Conservation (phyloP, 2,113 vertebrate genomes). For the Microcebus griseorufus region DNA sequence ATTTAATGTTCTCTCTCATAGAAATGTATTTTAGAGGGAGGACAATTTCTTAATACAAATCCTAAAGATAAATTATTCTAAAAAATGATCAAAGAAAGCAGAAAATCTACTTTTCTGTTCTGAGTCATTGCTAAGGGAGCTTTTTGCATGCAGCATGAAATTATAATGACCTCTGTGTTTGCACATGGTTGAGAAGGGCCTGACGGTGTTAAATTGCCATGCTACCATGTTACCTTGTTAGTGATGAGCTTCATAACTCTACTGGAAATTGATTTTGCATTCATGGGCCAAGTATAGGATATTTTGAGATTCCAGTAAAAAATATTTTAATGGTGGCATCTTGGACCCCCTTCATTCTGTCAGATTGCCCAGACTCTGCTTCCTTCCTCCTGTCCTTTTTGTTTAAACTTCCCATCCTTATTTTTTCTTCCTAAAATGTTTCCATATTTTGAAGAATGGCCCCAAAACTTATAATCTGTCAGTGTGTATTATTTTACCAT, state of each 20-base stretch:
- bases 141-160: neutral
- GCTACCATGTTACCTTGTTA: neutral
- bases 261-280: neutral
- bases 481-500: constrained; percentile 1
- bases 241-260: neutral
- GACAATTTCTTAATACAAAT: neutral
- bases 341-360: neutral
- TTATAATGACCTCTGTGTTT: neutral
- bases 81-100: neutral
- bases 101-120: neutral
- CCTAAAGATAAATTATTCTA: neutral
- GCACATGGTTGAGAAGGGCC: neutral
- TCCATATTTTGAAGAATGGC: neutral
- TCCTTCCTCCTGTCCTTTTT: neutral
- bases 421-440: neutral
- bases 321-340: neutral
- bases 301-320: neutral
- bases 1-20: neutral
- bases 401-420: neutral
- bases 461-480: constrained; percentile 17
- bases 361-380: neutral
- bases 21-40: neutral
- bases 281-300: neutral
- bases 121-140: neutral
- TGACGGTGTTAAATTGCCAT: neutral